phyloP scores from a whole-genome alignment of 92 coral and sea anemone genomes.

The Siderastrea siderea region DNA sequence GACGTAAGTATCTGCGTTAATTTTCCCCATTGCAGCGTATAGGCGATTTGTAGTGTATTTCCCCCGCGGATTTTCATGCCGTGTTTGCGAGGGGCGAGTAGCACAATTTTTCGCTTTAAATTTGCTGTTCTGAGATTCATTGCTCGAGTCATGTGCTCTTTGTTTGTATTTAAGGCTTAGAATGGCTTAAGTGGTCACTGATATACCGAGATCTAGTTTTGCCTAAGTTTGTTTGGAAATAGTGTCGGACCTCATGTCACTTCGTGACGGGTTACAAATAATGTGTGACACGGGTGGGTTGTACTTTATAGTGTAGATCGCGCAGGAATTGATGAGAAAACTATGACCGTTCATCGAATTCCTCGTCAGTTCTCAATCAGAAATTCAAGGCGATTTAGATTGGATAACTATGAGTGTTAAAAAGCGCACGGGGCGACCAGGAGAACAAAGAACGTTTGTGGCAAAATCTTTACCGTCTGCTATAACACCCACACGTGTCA shows the following conservation, averaged over 20 bases:
- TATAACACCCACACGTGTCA: too few species aligned
- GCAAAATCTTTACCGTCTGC: not conserved
- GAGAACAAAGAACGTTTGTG: not conserved
- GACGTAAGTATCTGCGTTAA: constrained; percentile 18
- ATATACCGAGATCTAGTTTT: constrained; percentile 2
- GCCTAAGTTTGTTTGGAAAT: not conserved
- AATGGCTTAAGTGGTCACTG: not conserved
- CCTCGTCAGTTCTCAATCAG: not conserved
- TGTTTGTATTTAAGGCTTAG: constrained; percentile 4
- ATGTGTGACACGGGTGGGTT: not conserved
- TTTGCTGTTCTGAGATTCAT: not conserved
- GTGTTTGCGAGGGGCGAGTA: too few species aligned
- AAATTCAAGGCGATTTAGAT: not conserved
- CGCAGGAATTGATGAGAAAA: not conserved
- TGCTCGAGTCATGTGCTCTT: not conserved
- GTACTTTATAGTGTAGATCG: not conserved
- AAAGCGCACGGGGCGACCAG: not conserved
- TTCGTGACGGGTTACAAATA: not conserved
- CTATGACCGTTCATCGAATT: not conserved
- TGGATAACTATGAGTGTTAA: not conserved
- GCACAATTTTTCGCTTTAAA: not conserved
- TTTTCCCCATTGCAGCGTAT: not conserved
- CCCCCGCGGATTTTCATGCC: not conserved
- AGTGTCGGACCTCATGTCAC: too few species aligned
- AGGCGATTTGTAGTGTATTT: not conserved